These are phyloP conservation scores for Adelphocoris suturalis DNA, from an alignment of 2,888 invertebrate species.

Conservation along the genomic window DNA sequence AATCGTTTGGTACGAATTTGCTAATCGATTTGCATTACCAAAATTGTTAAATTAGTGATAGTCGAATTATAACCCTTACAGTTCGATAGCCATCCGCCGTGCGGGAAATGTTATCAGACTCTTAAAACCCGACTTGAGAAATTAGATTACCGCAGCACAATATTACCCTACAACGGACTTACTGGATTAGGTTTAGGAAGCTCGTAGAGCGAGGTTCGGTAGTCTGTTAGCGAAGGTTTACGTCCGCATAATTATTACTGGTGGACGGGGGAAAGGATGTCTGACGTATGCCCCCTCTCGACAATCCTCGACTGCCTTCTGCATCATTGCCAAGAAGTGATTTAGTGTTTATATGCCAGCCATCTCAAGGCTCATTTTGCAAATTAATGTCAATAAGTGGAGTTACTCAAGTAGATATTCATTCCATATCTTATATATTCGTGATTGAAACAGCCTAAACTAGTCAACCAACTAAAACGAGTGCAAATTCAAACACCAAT, in stretches of 20 bases:
- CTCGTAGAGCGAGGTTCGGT: neutral
- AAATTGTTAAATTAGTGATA: too few species aligned
- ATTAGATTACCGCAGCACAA: slow-evolving; percentile 17
- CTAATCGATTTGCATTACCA: too few species aligned
- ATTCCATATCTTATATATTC: too few species aligned
- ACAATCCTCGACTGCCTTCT: neutral
- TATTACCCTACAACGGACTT: slow-evolving; percentile 6
- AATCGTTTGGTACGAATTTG: too few species aligned
- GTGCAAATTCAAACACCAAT: too few species aligned
- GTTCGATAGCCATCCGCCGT: neutral
- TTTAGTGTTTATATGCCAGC: neutral
- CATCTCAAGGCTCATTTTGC: too few species aligned
- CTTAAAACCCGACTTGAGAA: neutral
- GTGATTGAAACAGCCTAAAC: too few species aligned
- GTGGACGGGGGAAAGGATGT: neutral
- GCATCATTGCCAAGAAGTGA: neutral
- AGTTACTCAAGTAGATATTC: too few species aligned
- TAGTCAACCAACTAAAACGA: too few species aligned
- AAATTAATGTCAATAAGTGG: too few species aligned
- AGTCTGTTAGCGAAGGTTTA: slow-evolving; percentile 14
- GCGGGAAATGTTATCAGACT: neutral
- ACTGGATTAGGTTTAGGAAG: slow-evolving; percentile 7
- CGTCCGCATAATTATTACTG: slow-evolving; percentile 30
- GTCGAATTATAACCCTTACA: too few species aligned
- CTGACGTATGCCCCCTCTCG: neutral